phyloP scores from a whole-genome alignment of 2,888 invertebrate genomes.

The Volucella inanis region DNA sequence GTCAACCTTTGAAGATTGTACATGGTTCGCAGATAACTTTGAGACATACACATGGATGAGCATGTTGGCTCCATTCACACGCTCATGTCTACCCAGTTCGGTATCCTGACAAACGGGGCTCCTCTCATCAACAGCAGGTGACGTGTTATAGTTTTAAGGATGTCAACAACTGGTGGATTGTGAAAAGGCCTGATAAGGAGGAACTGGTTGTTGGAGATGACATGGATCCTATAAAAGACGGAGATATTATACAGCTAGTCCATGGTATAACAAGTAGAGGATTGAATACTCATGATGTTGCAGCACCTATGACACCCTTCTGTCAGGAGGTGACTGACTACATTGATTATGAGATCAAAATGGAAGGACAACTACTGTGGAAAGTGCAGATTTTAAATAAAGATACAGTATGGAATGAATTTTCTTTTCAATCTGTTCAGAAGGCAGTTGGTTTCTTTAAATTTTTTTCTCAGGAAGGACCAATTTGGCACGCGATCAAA shows the following conservation, averaged over 20 bases:
- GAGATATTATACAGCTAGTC: slow-evolving; percentile 95
- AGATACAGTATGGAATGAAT: slow-evolving; percentile 81
- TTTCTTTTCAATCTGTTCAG: background rate
- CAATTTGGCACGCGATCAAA: slow-evolving; percentile 95
- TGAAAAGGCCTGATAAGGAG: slow-evolving; percentile 91
- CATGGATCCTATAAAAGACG: slow-evolving; percentile 92
- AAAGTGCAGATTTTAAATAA: slow-evolving; percentile 92
- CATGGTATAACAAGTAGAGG: slow-evolving; percentile 97
- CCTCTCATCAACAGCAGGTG: slow-evolving; percentile 98
- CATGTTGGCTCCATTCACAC: slow-evolving; percentile 98
- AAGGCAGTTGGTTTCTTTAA: background rate
- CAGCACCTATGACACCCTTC: slow-evolving; percentile 95
- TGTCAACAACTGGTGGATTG: slow-evolving; percentile 99
- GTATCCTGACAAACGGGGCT: slow-evolving; percentile 95
- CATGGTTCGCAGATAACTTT: slow-evolving; percentile 98
- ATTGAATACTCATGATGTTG: slow-evolving; percentile 97
- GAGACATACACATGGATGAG: slow-evolving; percentile 94
- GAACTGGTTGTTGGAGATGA: slow-evolving; percentile 92
- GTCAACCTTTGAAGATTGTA: slow-evolving; percentile 94
- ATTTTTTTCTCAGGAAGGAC: slow-evolving; percentile 84
- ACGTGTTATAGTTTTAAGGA: slow-evolving; percentile 97
- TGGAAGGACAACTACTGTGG: slow-evolving; percentile 97
- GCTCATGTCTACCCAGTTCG: slow-evolving; percentile 95
- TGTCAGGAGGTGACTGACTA: slow-evolving; percentile 98
- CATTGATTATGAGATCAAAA: slow-evolving; percentile 97